Evolutionary conservation across 2,113 vertebrate species (phyloP).

Genomic region (Syngnathoides biaculeatus): DNA sequence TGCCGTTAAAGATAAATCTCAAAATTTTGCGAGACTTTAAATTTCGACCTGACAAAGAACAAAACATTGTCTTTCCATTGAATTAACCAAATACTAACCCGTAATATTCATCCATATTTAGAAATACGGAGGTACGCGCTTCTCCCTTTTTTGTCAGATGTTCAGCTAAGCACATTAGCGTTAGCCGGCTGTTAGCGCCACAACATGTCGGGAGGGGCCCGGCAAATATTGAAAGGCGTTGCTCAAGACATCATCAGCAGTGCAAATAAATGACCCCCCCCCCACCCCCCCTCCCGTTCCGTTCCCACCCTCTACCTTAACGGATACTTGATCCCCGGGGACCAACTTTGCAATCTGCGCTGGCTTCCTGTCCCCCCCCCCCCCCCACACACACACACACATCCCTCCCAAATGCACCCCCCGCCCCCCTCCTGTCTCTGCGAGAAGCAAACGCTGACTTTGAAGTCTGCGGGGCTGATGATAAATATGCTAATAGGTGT

Average conservation of each 20-base stretch:
- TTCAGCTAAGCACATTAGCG: not conserved
- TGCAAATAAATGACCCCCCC: slow-evolving; percentile 68
- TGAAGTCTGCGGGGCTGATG: slow-evolving; percentile 70
- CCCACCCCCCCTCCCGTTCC: slow-evolving; percentile 54
- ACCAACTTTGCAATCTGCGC: slow-evolving; percentile 63
- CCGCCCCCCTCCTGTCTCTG: slow-evolving; percentile 53
- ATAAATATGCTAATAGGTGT: slow-evolving; percentile 73
- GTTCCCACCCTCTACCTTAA: slow-evolving; percentile 53
- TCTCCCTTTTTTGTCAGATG: too few relatives aligned
- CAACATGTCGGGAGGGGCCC: not conserved
- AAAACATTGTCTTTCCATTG: not conserved
- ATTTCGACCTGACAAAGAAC: too few relatives aligned
- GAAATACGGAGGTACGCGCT: too few relatives aligned
- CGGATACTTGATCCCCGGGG: slow-evolving; percentile 67
- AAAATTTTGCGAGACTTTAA: too few relatives aligned
- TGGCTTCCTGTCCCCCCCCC: slow-evolving; percentile 41
- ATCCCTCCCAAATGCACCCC: too few relatives aligned
- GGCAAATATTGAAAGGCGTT: slow-evolving; percentile 65
- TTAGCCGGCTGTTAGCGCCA: not conserved
- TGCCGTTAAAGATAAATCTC: too few relatives aligned
- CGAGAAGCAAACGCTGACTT: slow-evolving; percentile 62
- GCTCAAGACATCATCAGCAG: slow-evolving; percentile 66
- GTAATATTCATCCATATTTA: too few relatives aligned
- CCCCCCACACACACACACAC: too few relatives aligned
- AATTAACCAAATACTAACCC: not conserved